Conservation (phyloP, 2,888 invertebrate genomes). For the Hoplodrina ambigua region DNA sequence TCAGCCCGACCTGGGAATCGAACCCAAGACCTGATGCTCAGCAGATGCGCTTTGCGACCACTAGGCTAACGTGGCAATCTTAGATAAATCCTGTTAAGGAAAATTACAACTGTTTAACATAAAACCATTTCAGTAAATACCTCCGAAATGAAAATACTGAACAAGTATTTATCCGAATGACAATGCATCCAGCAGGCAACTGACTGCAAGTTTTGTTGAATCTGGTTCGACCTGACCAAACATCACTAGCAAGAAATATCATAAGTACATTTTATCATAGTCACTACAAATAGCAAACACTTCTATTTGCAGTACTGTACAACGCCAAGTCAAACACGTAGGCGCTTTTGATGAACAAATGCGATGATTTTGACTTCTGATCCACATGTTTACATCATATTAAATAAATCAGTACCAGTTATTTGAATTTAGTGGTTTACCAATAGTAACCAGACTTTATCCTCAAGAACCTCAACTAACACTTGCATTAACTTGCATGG, state of each 20-base stretch:
- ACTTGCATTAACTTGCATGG: too few species aligned
- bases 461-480: neutral
- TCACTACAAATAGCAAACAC: neutral
- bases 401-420: neutral
- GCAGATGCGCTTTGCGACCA: too few species aligned
- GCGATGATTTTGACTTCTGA: neutral
- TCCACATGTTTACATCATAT: neutral
- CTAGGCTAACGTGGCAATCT: too few species aligned
- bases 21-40: too few species aligned
- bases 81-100: too few species aligned
- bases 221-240: neutral
- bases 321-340: neutral
- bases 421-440: neutral
- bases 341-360: conserved; percentile 20
- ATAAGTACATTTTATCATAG: neutral
- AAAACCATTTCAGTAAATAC: too few species aligned
- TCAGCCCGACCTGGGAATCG: too few species aligned
- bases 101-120: too few species aligned
- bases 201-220: too few species aligned
- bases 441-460: neutral
- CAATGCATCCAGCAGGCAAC: neutral
- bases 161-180: too few species aligned
- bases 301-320: conserved; percentile 1
- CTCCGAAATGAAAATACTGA: too few species aligned
- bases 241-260: neutral